These are phyloP conservation scores for Microcebus murinus DNA, from an alignment of 2,113 vertebrate genomes.

Conservation along the genomic window DNA sequence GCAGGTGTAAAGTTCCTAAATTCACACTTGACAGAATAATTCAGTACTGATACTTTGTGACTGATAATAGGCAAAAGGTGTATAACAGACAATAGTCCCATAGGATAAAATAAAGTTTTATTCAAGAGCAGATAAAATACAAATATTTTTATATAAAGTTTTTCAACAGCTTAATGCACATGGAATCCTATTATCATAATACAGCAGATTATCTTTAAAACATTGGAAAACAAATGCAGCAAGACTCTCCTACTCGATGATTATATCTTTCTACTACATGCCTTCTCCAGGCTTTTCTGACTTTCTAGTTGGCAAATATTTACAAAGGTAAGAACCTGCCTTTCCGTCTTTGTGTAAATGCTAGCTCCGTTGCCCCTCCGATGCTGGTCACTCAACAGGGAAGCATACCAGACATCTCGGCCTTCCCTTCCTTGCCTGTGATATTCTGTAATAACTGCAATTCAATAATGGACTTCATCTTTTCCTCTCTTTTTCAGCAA, in stretches of 20 bases:
- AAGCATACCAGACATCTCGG: neutral
- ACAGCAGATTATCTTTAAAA: conserved; percentile 21
- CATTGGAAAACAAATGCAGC: neutral
- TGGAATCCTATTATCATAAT: conserved; percentile 26
- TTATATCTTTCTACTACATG: neutral
- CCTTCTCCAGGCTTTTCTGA: neutral
- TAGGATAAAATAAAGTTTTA: neutral
- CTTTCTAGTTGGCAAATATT: neutral
- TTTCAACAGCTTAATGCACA: neutral
- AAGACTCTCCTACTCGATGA: neutral
- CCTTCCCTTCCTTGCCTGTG: neutral
- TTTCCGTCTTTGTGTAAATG: neutral
- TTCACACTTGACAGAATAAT: conserved; percentile 82
- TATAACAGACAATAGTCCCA: neutral
- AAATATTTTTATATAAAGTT: conserved; percentile 40
- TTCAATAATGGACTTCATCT: neutral
- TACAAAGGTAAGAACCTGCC: neutral
- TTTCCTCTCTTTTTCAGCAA: neutral
- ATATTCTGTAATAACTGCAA: neutral
- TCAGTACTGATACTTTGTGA: conserved; percentile 69
- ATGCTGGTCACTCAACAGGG: neutral
- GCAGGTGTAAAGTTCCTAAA: conserved; percentile 84
- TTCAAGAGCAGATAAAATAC: conserved; percentile 53
- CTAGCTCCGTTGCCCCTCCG: neutral
- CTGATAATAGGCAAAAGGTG: conserved; percentile 64